These are phyloP conservation scores for Lithophane socia DNA, from an alignment of 2,888 invertebrate genomes.

Conservation along the genomic window DNA sequence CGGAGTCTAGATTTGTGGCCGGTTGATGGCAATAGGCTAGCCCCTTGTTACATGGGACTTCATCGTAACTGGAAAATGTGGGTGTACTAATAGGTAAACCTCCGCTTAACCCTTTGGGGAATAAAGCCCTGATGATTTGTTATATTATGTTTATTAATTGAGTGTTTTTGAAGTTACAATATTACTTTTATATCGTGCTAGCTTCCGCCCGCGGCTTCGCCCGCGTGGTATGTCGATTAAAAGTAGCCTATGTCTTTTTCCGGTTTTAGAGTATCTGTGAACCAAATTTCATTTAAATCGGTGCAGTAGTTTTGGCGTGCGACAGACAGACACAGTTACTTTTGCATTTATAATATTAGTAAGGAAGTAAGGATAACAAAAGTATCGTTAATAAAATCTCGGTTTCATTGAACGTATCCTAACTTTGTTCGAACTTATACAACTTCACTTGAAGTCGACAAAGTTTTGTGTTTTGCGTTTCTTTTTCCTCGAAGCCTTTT, in stretches of 20 bases:
- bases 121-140: background rate
- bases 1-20: background rate
- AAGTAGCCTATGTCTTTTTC: too few relatives aligned
- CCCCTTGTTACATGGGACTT: background rate
- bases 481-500: constrained; percentile 27
- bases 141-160: background rate
- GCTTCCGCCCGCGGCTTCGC: too few relatives aligned
- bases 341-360: too few relatives aligned
- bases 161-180: background rate
- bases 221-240: too few relatives aligned
- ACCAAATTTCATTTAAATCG: too few relatives aligned
- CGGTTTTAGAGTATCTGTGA: too few relatives aligned
- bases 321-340: too few relatives aligned
- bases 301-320: too few relatives aligned
- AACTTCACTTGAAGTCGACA: background rate
- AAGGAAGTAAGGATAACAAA: background rate
- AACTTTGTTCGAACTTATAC: constrained; percentile 6
- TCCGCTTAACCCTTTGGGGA: background rate
- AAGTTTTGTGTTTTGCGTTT: constrained; percentile 17
- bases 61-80: background rate
- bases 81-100: background rate
- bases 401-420: background rate
- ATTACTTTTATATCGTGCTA: background rate
- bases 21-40: background rate
- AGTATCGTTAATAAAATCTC: background rate